A percentile compares a stretch with the other conserved stretches of the same genome.
phyloP scores from a whole-genome alignment of 1,140 invertebrate species.

The Danaus plexippus region DNA sequence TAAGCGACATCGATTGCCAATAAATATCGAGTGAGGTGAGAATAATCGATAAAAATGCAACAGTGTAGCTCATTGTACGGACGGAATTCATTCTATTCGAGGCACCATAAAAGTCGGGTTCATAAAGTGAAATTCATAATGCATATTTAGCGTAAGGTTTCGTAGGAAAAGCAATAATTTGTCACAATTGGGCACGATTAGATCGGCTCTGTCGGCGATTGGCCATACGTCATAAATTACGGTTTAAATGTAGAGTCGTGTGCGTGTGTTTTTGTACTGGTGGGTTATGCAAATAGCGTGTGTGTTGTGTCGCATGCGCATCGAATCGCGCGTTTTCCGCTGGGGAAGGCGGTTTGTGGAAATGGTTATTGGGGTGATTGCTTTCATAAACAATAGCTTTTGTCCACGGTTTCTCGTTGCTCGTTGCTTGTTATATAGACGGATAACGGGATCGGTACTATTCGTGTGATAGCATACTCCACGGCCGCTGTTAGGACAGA shows the following conservation, averaged over 20 bases:
- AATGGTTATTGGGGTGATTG: conserved; percentile 70
- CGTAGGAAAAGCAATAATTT: conserved; percentile 69
- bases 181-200: conserved; percentile 69
- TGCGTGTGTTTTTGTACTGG: conserved; percentile 29
- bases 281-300: conserved; percentile 53
- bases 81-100: conserved; percentile 37
- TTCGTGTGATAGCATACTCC: conserved; percentile 39
- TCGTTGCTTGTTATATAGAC: conserved; percentile 39
- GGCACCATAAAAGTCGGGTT: conserved; percentile 39
- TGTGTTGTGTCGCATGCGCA: conserved; percentile 53
- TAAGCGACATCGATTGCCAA: conserved; percentile 66
- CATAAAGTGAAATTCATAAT: conserved; percentile 61
- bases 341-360: conserved; percentile 58
- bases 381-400: conserved; percentile 69
- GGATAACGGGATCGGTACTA: conserved; percentile 41
- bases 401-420: conserved; percentile 54
- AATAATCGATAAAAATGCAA: conserved; percentile 56
- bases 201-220: conserved; percentile 65
- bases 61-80: conserved; percentile 45
- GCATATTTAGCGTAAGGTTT: conserved; percentile 60
- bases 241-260: conserved; percentile 35
- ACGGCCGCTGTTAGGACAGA: conserved; percentile 13
- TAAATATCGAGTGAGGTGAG: conserved; percentile 57
- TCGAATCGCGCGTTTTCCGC: conserved; percentile 67
- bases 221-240: conserved; percentile 67